Evolutionary conservation across 1,140 invertebrate species (phyloP).

Genomic region (Akabosia matsudoensis): DNA sequence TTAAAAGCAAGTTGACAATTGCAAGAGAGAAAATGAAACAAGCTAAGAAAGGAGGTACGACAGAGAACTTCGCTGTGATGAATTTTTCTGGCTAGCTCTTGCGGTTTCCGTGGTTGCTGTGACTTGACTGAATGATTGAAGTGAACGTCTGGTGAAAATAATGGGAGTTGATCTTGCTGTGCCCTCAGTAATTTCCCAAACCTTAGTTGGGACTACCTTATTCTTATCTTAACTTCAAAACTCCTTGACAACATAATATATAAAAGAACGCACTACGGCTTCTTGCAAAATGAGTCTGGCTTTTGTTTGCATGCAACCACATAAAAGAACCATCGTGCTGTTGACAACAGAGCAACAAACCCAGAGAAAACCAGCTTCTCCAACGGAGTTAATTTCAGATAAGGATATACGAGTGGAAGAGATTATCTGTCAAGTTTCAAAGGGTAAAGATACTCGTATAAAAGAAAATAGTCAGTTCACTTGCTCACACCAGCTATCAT

Average conservation of each 20-base stretch:
- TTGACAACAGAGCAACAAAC: neutral
- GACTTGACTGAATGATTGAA: conserved; percentile 17
- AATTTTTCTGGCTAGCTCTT: too few relatives aligned
- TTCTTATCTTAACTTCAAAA: too few relatives aligned
- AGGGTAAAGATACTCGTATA: neutral
- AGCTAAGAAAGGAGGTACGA: neutral
- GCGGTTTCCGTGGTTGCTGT: neutral
- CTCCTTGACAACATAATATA: too few relatives aligned
- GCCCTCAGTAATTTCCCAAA: neutral
- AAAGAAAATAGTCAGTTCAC: conserved; percentile 3
- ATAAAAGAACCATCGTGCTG: neutral
- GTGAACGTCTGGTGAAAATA: conserved; percentile 1
- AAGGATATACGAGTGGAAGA: neutral
- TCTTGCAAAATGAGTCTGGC: conserved; percentile 12
- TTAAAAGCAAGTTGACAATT: neutral
- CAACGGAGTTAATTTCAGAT: too few relatives aligned
- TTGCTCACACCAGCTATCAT: neutral
- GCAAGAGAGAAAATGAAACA: neutral
- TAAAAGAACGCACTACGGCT: neutral
- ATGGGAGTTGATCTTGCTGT: neutral
- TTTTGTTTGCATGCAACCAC: neutral
- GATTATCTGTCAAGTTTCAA: neutral
- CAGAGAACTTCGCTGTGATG: neutral
- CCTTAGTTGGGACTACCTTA: neutral
- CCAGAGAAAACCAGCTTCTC: neutral